Conservation (phyloP, 2,113 vertebrate species). For the Crypturellus undulatus region DNA sequence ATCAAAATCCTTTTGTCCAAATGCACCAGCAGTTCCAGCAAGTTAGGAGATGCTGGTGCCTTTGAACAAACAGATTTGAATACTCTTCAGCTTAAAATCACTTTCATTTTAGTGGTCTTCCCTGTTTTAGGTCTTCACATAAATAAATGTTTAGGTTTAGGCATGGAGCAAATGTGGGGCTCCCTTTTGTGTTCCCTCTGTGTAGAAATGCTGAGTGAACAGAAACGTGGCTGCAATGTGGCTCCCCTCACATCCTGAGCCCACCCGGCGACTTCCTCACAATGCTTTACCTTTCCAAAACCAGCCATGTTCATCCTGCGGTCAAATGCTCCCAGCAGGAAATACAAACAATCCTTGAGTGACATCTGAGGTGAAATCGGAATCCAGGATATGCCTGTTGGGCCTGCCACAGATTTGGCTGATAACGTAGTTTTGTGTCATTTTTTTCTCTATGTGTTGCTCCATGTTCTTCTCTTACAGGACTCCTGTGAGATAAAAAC, state of each 20-base stretch:
- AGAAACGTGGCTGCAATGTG: neutral
- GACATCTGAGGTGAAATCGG: slow-evolving; percentile 1
- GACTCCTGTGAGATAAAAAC: neutral
- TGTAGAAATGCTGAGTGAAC: neutral
- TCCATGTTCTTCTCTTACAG: neutral
- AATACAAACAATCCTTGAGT: neutral
- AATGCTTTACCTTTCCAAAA: neutral
- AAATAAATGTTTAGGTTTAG: neutral
- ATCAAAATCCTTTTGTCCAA: neutral
- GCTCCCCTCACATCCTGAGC: neutral
- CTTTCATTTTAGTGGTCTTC: accelerated
- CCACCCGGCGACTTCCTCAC: accelerated
- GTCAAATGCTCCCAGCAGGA: neutral
- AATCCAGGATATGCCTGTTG: neutral
- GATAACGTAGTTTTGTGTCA: neutral
- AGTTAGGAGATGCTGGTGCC: neutral
- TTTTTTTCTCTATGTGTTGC: neutral
- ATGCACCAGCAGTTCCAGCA: neutral
- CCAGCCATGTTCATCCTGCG: neutral
- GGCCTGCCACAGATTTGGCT: neutral
- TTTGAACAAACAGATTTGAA: neutral
- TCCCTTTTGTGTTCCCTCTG: neutral
- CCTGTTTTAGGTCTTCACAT: neutral
- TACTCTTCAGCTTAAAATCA: neutral
- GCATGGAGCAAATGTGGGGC: neutral